Percentiles rank a stretch among this genome's conserved stretches.
phyloP scores from a whole-genome alignment of 2,888 invertebrate species.

The Hymenopus coronatus region DNA sequence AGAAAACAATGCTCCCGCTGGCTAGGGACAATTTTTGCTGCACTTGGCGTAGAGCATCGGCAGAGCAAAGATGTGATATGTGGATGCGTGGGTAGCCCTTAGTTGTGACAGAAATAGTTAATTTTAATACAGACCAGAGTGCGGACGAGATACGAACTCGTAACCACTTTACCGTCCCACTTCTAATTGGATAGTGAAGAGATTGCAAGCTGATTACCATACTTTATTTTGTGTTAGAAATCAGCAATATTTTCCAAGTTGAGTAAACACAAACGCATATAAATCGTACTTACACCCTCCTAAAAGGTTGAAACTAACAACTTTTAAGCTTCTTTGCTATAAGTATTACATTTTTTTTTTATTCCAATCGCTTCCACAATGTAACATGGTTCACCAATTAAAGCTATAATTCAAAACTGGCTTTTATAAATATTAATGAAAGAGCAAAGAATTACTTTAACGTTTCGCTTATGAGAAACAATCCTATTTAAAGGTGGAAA shows the following conservation, averaged over 20 bases:
- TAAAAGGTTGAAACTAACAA: background rate
- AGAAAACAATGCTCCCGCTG: too few species aligned
- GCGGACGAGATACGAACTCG: too few species aligned
- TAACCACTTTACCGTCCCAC: too few species aligned
- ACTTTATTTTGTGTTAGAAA: background rate
- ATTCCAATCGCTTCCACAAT: background rate
- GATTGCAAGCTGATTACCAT: too few species aligned
- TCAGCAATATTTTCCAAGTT: background rate
- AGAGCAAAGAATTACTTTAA: background rate
- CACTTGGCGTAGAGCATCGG: too few species aligned
- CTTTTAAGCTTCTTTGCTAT: background rate
- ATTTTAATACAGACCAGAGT: too few species aligned
- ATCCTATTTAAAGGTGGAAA: background rate
- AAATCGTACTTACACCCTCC: background rate
- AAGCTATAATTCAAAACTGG: background rate
- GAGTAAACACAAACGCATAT: background rate
- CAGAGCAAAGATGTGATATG: too few species aligned
- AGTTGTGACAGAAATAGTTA: too few species aligned
- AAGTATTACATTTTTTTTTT: background rate
- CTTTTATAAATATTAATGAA: background rate
- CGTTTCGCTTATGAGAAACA: background rate
- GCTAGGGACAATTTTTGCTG: too few species aligned
- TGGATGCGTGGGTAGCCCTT: too few species aligned
- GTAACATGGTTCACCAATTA: background rate
- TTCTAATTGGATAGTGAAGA: too few species aligned